Evolutionary conservation across 2,888 invertebrate species (phyloP), one percentile per base, ranked within the genome.

Genomic region (Drosophila prolongata): DNA sequence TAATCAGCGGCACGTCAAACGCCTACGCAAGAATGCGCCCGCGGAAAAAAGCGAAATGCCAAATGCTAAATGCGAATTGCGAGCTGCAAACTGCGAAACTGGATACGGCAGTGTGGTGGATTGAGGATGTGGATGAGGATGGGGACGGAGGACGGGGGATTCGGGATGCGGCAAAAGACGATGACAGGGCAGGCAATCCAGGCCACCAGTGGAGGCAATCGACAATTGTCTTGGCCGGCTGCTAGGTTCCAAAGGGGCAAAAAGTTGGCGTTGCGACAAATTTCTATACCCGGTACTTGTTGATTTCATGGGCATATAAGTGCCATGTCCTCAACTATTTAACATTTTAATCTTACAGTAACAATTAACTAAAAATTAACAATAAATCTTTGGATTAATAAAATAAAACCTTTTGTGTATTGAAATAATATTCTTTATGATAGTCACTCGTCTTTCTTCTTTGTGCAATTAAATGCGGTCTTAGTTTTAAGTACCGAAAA

Each of bases 191-290:
- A 43, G 47, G 66, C 47, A 46, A 46, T 69, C 38, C 56, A 27
- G 59, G 49, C 59, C 55, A 62, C 66, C 75, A 74, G 65, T 54
- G 54, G 58, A 54, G 67, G 60, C 72, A 68, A 59, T 71, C 37
- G 72, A 43, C 67, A 44, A 46, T 49, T 49, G 49, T 49, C 49
- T 49, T 35, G 16, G 49, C 16, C 49, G 34, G 16, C 44, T n/a
- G 46, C 34, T 16, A 40, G 27, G 38, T 16, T 40, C 19, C 37
- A 24, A 16, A 62, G 59, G 61, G 53, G 61, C 67, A 19, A 34
- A 85, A 78, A 81, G 79, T 81, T 81, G 86, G 79, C 82, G 67
- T 73, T 85, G 77, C 86, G 79, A 89, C 89, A 81, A 79, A 86
- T 86, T 74, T 85, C 9, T 10, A 10, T 69, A 35, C 38, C 46